Evolutionary conservation across 2,113 vertebrate genomes (phyloP).

Genomic region (Siniperca chuatsi): DNA sequence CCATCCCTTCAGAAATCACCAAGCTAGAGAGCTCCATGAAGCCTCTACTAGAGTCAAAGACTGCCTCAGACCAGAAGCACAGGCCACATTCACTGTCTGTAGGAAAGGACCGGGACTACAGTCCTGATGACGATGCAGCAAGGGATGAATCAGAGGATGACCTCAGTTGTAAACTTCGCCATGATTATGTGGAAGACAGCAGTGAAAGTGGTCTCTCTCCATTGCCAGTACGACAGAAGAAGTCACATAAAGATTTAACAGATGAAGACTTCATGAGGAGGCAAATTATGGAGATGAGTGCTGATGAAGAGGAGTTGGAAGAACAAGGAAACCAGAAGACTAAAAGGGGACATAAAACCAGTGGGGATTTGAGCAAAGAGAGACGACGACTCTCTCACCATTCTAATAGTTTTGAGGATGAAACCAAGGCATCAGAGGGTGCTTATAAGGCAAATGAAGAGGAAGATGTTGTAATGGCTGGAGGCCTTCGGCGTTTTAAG

Average conservation of each 20-base stretch:
- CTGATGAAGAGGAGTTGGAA: conserved; percentile 94
- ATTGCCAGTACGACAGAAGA: conserved; percentile 87
- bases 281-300: conserved; percentile 98
- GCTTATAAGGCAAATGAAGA: conserved; percentile 74
- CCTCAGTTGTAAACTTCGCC: conserved; percentile 94
- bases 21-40: conserved; percentile 93
- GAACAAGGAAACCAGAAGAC: conserved; percentile 82
- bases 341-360: conserved; percentile 88
- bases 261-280: conserved; percentile 99
- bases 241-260: conserved; percentile 84
- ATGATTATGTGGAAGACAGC: conserved; percentile 97
- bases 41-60: conserved; percentile 90
- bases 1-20: conserved; percentile 93
- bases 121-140: conserved; percentile 92
- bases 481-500: conserved; percentile 95
- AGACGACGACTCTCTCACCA: conserved; percentile 90
- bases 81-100: conserved; percentile 94
- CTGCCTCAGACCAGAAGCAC: conserved; percentile 75
- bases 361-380: conserved; percentile 89
- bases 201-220: conserved; percentile 95
- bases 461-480: conserved; percentile 86
- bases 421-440: conserved; percentile 85
- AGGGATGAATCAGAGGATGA: conserved; percentile 92
- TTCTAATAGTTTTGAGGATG: conserved; percentile 90
- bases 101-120: conserved; percentile 88